phyloP scores from a whole-genome alignment of 2,113 vertebrate genomes.

The Nothocercus nigrocapillus region DNA sequence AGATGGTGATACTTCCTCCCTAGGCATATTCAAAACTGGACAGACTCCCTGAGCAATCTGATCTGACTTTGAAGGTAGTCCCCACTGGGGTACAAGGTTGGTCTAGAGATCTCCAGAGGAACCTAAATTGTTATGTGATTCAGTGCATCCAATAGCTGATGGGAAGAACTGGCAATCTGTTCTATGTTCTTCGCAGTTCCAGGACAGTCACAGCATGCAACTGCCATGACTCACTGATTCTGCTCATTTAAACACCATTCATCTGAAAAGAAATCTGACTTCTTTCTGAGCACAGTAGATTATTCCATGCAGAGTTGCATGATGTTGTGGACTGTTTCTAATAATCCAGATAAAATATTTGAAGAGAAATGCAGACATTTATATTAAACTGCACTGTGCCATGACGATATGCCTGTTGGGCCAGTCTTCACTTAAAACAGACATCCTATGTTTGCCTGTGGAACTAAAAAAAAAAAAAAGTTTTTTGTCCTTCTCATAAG shows the following conservation, averaged over 20 bases:
- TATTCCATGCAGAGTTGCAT: constrained; percentile 5
- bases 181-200: constrained; percentile 29
- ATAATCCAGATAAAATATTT: background rate
- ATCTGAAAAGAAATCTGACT: background rate
- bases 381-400: background rate
- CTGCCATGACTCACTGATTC: constrained; percentile 49
- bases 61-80: background rate
- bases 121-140: background rate
- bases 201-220: constrained; percentile 12
- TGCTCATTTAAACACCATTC: constrained; percentile 13
- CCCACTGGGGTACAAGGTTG: background rate
- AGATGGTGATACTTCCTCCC: background rate
- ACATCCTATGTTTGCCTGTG: background rate
- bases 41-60: background rate
- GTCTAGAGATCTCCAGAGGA: background rate
- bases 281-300: constrained; percentile 1
- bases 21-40: background rate
- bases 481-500: background rate
- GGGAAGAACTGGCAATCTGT: constrained; percentile 28
- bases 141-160: background rate
- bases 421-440: background rate
- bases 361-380: background rate
- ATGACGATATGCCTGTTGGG: background rate
- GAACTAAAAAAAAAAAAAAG: background rate
- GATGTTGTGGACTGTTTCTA: background rate